Evolutionary conservation across 2,888 invertebrate genomes (phyloP), one percentile per base, ranked within the genome.

Genomic region (Coelopa pilipes): DNA sequence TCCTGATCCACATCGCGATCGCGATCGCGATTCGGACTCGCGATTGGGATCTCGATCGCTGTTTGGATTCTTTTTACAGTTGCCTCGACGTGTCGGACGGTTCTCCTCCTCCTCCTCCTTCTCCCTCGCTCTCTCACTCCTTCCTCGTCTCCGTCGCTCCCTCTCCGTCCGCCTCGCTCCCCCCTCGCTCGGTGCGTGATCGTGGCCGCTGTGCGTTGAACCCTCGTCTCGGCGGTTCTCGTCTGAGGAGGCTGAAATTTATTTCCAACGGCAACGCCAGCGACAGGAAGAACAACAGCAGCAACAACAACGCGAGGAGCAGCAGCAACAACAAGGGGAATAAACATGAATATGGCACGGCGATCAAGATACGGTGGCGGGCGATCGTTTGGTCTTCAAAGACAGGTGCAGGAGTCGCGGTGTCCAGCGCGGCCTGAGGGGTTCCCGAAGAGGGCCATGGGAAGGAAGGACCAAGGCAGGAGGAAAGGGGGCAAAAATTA

Each of bases 1-100:
- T 85, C 85, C 85, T 84, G 85, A 85, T 85, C 84, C 83, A 83
- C 82, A 85, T 84, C 81, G 81, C 81, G 82, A 82, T 81, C 79
- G 34, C 2, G 34, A 34, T 76, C 77, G 59, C 53, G 70, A 15
- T 10, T 55, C n/a, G n/a, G 12, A 7, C 2, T 34, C 24, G 21
- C 21, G 13, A 57, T 74, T 15, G 53, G 1, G 47, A 65, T 13
- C 59, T 15, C 17, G 63, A 10, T 13, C 17, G 63, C n/a, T 13
- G 72, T n/a, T 50, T 73, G 68, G 60, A 53, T 73, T 67, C 55
- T 50, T 69, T 63, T 60, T 72, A 71, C 71, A 57, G 71, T 71
- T 71, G 62, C 19, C 3, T 70, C 19, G 11, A 60, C 62, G 19
- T 66, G 24, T 3, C 50, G 3, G 9, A 21, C 69, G 59, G 4